Evolutionary conservation across 2,888 invertebrate genomes (phyloP), one percentile per base, ranked within the genome.

Genomic region (Pseudeuparius sepicola): DNA sequence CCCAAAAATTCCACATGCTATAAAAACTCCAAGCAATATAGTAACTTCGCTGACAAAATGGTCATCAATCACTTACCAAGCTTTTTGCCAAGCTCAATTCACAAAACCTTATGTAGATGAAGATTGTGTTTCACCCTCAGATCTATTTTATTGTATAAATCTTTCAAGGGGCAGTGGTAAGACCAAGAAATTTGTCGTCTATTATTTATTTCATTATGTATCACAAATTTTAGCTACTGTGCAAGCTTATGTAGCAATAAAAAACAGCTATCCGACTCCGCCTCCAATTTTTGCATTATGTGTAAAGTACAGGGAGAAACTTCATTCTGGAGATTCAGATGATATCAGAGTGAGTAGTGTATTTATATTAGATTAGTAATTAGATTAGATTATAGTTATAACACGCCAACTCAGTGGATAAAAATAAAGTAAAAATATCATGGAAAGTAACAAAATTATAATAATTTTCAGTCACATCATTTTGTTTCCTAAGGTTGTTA

Each of bases 231-330:
- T 53, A 68, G 90, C 84, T 6, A 80, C 78, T 57, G 62, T 93
- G 48, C 72, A 78, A 14, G 82, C 85, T 9, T 71, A 78, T 24
- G 75, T 92, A 41, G 78, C 78, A 12, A 71, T 93, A 14, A 79
- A 81, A 44, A 80, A 84, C 48, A 80, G 87, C 56, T 93, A 89
- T 59, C 93, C 93, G 0, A 67, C 68, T 37, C 72, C 72, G 31
- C 68, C 79, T 1, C 87, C 93, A 0, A 64, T 90, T 34, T 87
- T 90, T 66, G 72, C 77, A 9, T 57, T 93, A 32, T 74, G 71
- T 18, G 60, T 88, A 5, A 71, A 75, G 47, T 82, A 82, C 73
- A 81, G 83, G 55, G 78, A 74, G 57, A 65, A 70, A 31, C 71
- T 75, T 47, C 73, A 77, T 52, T 70, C 78, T 1, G 62, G 66